These are phyloP conservation scores for Seriola aureovittata DNA, from an alignment of 2,113 vertebrate species.

Conservation along the genomic window DNA sequence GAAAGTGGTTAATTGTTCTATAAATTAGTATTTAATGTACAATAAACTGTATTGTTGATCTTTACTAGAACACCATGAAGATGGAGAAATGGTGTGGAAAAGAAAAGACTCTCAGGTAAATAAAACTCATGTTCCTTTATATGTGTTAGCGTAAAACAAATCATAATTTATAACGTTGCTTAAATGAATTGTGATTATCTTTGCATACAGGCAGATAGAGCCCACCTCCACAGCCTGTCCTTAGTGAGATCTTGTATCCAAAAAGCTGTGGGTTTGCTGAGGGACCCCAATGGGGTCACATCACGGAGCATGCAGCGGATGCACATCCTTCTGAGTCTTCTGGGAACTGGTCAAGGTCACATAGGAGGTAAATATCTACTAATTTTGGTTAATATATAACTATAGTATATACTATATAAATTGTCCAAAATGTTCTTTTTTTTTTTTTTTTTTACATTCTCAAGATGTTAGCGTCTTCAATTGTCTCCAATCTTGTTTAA, in stretches of 20 bases:
- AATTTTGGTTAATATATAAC: background rate
- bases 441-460: too few relatives aligned
- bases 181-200: background rate
- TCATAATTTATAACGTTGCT: background rate
- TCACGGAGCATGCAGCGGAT: constrained; percentile 78
- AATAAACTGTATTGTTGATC: constrained; percentile 6
- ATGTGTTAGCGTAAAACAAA: background rate
- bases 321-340: constrained; percentile 73
- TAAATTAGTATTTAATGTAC: background rate
- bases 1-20: background rate
- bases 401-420: background rate
- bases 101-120: constrained; percentile 16
- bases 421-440: too few relatives aligned
- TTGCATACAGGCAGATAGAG: constrained; percentile 44
- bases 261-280: constrained; percentile 80
- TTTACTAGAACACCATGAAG: constrained; percentile 30
- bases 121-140: background rate
- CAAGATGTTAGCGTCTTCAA: too few relatives aligned
- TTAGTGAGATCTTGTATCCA: constrained; percentile 82
- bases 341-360: constrained; percentile 40
- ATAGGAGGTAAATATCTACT: constrained; percentile 61
- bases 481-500: background rate
- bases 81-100: background rate
- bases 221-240: constrained; percentile 73
- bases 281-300: constrained; percentile 54